A percentile compares a stretch with the other conserved stretches of the same genome.
Conservation (phyloP, 1,140 invertebrate genomes). For the Gonatopus flavifemur region DNA sequence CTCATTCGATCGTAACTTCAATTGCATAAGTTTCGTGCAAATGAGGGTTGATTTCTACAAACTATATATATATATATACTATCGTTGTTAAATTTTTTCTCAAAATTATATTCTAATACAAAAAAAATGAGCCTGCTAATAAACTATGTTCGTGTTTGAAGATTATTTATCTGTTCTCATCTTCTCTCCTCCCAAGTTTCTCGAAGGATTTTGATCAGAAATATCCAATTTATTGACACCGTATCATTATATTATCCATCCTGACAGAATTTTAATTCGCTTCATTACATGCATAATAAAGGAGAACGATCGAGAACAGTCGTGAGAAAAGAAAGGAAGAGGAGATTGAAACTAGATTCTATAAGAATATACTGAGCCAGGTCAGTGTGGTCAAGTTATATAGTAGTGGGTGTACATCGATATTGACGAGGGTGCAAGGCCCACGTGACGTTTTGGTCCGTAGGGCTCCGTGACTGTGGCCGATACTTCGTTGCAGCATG, state of each 20-base stretch:
- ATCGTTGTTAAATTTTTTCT: too few species aligned
- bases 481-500: constrained; percentile 15
- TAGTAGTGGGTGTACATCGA: constrained; percentile 45
- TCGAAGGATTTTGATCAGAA: constrained; percentile 54
- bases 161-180: too few species aligned
- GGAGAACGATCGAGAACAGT: not conserved
- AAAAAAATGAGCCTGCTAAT: too few species aligned
- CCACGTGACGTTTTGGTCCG: constrained; percentile 36
- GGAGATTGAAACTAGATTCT: not conserved
- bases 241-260: constrained; percentile 57
- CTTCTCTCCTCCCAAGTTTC: too few species aligned
- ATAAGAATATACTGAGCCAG: too few species aligned
- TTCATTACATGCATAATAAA: constrained; percentile 24
- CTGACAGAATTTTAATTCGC: constrained; percentile 58
- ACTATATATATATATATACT: too few species aligned
- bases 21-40: too few species aligned
- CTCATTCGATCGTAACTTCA: too few species aligned
- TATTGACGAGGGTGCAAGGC: constrained; percentile 58
- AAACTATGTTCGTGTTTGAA: too few species aligned
- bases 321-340: not conserved
- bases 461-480: constrained; percentile 13
- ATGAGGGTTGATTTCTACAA: too few species aligned
- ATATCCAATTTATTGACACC: constrained; percentile 52
- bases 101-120: too few species aligned
- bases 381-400: not conserved